A percentile compares a stretch with the other conserved stretches of the same genome.
Evolutionary conservation across 2,888 invertebrate genomes (phyloP).

Genomic region (Chrysopilus asiliformis): DNA sequence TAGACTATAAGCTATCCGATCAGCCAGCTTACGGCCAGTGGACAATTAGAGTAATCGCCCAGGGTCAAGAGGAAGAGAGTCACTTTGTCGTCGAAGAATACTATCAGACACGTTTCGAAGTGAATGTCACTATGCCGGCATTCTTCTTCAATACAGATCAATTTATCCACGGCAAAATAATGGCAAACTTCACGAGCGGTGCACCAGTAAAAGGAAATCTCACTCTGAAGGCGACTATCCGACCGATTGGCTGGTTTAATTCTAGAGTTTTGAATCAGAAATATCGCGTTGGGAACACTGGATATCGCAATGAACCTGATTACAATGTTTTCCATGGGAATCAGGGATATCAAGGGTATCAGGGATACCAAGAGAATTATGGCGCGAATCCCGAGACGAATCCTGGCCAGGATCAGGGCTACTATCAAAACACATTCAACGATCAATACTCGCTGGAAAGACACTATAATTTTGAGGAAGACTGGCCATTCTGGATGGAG

Average conservation of each 20-base stretch:
- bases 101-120: constrained; percentile 87
- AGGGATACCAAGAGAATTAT: constrained; percentile 2
- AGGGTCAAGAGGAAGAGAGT: constrained; percentile 76
- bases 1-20: constrained; percentile 79
- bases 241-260: constrained; percentile 50
- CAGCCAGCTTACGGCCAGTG: constrained; percentile 88
- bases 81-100: constrained; percentile 86
- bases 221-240: constrained; percentile 65
- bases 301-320: constrained; percentile 14
- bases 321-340: constrained; percentile 2
- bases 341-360: too few species aligned
- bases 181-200: constrained; percentile 93
- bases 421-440: constrained; percentile 37
- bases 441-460: constrained; percentile 49
- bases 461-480: constrained; percentile 66
- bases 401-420: constrained; percentile 12
- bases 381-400: constrained; percentile 7
- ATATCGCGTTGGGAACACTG: constrained; percentile 34
- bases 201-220: constrained; percentile 81
- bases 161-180: constrained; percentile 70
- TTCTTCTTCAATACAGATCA: constrained; percentile 82
- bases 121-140: constrained; percentile 89
- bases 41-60: constrained; percentile 77
- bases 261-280: constrained; percentile 43
- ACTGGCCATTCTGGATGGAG: constrained; percentile 68